A percentile compares a stretch with the other conserved stretches of the same genome.
phyloP scores from a whole-genome alignment of 2,113 vertebrate genomes.

The Phrynosoma platyrhinos region DNA sequence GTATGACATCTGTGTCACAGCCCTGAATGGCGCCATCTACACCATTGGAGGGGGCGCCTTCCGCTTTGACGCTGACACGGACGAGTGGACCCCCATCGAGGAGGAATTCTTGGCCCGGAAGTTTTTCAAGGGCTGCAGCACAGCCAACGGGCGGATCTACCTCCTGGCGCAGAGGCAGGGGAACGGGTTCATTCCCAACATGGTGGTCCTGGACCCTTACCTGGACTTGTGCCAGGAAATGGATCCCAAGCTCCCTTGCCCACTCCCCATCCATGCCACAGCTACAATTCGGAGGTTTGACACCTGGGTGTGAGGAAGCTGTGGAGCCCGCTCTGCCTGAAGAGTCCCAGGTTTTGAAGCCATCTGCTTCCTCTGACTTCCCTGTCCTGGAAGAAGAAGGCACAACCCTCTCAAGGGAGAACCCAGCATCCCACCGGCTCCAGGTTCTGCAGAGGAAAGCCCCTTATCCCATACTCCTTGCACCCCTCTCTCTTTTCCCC shows the following conservation, averaged over 20 bases:
- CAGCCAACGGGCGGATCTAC: conserved; percentile 83
- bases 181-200: conserved; percentile 77
- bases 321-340: too few relatives aligned
- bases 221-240: conserved; percentile 81
- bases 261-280: conserved; percentile 84
- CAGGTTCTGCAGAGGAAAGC: too few relatives aligned
- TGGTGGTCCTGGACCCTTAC: conserved; percentile 88
- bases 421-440: too few relatives aligned
- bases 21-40: conserved; percentile 87
- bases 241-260: conserved; percentile 82
- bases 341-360: too few relatives aligned
- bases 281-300: conserved; percentile 75
- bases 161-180: conserved; percentile 84
- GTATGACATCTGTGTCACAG: conserved; percentile 87
- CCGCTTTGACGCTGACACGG: conserved; percentile 84
- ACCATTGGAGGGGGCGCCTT: conserved; percentile 86
- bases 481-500: too few relatives aligned
- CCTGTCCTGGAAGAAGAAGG: too few relatives aligned
- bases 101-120: conserved; percentile 81
- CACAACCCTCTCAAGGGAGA: too few relatives aligned
- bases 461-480: too few relatives aligned
- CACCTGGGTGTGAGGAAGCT: not conserved
- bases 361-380: too few relatives aligned
- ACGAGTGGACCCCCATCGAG: conserved; percentile 84
- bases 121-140: conserved; percentile 88